Percentiles rank a stretch among this genome's conserved stretches.
These are phyloP conservation scores for Lates calcarifer DNA, from an alignment of 2,113 vertebrate genomes.

Conservation along the genomic window DNA sequence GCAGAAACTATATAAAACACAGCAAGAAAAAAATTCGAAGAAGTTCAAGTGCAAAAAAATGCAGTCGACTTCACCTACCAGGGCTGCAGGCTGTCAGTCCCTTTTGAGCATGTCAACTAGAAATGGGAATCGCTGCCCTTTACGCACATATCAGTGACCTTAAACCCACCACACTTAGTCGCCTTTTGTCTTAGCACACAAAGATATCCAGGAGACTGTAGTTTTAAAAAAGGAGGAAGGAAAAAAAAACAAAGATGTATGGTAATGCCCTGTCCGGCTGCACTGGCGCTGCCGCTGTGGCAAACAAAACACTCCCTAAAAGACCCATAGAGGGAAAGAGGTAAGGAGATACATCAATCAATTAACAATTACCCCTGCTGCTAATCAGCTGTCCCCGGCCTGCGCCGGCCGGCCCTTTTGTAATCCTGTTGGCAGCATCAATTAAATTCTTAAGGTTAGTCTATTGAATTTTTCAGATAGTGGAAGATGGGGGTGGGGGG, in stretches of 20 bases:
- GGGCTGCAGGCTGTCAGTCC: background rate
- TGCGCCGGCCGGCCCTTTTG: slow-evolving; percentile 74
- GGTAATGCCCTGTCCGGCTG: slow-evolving; percentile 82
- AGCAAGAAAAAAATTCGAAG: background rate
- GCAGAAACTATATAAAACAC: slow-evolving; percentile 49
- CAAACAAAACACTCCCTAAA: slow-evolving; percentile 84
- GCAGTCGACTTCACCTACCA: background rate
- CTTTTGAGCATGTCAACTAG: slow-evolving; percentile 10
- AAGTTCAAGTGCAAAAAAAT: slow-evolving; percentile 7
- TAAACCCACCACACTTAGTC: slow-evolving; percentile 59
- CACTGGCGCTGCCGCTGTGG: slow-evolving; percentile 56
- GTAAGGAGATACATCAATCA: slow-evolving; percentile 87
- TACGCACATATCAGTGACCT: slow-evolving; percentile 59
- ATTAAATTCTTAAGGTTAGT: slow-evolving; percentile 89
- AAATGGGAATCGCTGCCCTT: slow-evolving; percentile 47
- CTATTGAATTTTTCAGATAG: slow-evolving; percentile 88
- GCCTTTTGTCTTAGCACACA: slow-evolving; percentile 76
- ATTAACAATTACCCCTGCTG: slow-evolving; percentile 87
- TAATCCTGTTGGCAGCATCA: slow-evolving; percentile 86
- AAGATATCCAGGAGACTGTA: slow-evolving; percentile 48
- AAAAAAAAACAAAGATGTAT: slow-evolving; percentile 72
- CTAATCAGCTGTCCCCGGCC: slow-evolving; percentile 87
- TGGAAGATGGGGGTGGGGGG: slow-evolving; percentile 54
- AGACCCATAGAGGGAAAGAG: slow-evolving; percentile 78
- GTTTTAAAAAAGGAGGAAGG: slow-evolving; percentile 21